Evolutionary conservation across 2,888 invertebrate genomes (phyloP), one percentile per base, ranked within the genome.

Genomic region (Enchytraeus crypticus): DNA sequence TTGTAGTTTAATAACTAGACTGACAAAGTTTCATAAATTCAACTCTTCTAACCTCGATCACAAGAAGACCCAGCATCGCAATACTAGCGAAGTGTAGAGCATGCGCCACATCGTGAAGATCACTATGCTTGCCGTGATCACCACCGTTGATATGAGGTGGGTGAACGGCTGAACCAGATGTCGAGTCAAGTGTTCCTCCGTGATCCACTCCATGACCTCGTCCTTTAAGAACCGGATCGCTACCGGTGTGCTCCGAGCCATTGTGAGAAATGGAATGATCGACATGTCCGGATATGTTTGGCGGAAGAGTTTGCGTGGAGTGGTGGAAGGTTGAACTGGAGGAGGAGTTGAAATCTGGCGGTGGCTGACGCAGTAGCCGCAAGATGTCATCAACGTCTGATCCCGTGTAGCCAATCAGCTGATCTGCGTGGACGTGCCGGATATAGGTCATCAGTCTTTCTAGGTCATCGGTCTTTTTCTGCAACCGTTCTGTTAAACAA

Each of bases 41-140:
- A n/a, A n/a, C n/a, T 38, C 38, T 14, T 38, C 66, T 53, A 49
- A 69, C 69, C 67, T 68, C 69, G n/a, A 66, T 45, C 8, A 69
- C 69, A 21, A 69, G 63, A 34, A 69, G 62, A 4, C 65, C 69
- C 23, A 69, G 64, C 32, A 69, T 63, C 26, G 66, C 66, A 27
- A 69, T 66, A 56, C 66, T 66, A n/a, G 69, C 69, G 49, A 68
- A 66, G 61, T 69, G 69, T n/a, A 69, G 61, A 11, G 63, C 62
- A 49, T 68, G 67, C 11, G 69, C 69, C 5, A 66, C 64, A 26
- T 68, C 67, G 34, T 66, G 69, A 18, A 69, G 63, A n/a, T 59
- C 55, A 45, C 53, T 34, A 23, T 51, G 32, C 21, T 38, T 23
- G 8, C 53, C 53, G 8, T 26, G 27, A 11, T 11, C 27, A 14